Base-by-base conservation (phyloP, 2,888 invertebrate genomes). In the Trissolcus japonicus region DNA sequence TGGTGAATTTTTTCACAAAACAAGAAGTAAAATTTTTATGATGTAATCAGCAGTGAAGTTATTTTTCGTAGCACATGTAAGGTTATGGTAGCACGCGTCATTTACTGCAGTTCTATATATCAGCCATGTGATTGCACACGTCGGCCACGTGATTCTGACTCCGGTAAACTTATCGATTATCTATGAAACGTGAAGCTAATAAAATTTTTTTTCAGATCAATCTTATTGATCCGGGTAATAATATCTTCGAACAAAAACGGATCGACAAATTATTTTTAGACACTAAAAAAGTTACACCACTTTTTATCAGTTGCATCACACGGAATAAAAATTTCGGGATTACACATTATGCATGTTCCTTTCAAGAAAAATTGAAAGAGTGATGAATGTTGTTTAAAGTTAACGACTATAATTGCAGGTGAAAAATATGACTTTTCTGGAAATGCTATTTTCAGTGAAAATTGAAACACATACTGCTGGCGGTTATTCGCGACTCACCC, bases 401-500 rank as follows among this genome's bases (percentile, higher is more conserved):
- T 14, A 46, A 16, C 46, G 16, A 14, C 4, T 1, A 57, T 56
- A 67, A 59, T 53, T 17, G 2, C 2, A 35, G 35, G 0, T 35
- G 35, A 1, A 1, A 35, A 35, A 9, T 51, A 11, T 35, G 14
- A 6, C 40, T 53, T 59, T 63, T 57, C 48, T 59, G 55, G 60
- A 55, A 40, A 60, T 35, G 4, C 61, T 66, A 61, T 67, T 62
- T 50, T 17, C 25, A 46, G 21, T 29, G 67, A 48, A 67, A 65
- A 63, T 17, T 60, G 60, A 53, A 68, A 63, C 61, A 53, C 51
- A 60, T 59, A 55, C 53, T 55, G 60, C 55, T 19, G 48, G 40
- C 61, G 59, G 63, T 68, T 63, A 75, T 75, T 51, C 57, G 53
- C 40, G 51, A 54, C 65, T 59, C 56, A 9, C 55, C 57, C 46